Conservation (phyloP, 2,888 invertebrate genomes). For the Thecophora atra region DNA sequence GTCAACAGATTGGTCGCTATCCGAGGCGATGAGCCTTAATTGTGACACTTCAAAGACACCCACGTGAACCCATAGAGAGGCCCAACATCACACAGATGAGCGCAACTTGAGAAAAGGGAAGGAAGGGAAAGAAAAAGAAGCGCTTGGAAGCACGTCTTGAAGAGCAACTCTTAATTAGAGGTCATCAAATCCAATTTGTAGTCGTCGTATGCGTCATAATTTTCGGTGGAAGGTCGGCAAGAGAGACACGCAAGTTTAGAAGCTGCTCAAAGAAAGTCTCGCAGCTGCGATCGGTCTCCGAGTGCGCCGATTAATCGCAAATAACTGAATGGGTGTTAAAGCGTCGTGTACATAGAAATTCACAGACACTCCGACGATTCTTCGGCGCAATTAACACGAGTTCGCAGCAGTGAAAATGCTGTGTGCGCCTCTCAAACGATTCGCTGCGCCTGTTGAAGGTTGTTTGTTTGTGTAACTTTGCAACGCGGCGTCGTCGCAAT, state of each 20-base stretch:
- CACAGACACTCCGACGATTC: conserved; percentile 2
- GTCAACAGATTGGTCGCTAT: conserved; percentile 7
- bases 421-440: too few species aligned
- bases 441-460: not conserved
- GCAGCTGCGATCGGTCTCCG: not conserved
- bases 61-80: not conserved
- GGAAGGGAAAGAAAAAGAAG: too few species aligned
- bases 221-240: not conserved
- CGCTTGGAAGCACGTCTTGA: not conserved
- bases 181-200: conserved; percentile 26
- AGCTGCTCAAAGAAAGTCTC: not conserved
- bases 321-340: conserved; percentile 30
- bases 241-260: not conserved
- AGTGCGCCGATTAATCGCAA: conserved; percentile 6
- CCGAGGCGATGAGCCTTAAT: conserved; percentile 4
- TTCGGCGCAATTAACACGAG: not conserved
- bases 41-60: conserved; percentile 14
- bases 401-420: not conserved
- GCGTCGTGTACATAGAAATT: conserved; percentile 2
- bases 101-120: too few species aligned
- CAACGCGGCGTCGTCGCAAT: not conserved
- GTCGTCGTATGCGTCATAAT: conserved; percentile 14
- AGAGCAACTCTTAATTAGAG: too few species aligned
- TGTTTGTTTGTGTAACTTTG: conserved; percentile 1
- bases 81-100: too few species aligned